Base-by-base conservation (phyloP, 2,888 invertebrate genomes). In the Papilio protenor region DNA sequence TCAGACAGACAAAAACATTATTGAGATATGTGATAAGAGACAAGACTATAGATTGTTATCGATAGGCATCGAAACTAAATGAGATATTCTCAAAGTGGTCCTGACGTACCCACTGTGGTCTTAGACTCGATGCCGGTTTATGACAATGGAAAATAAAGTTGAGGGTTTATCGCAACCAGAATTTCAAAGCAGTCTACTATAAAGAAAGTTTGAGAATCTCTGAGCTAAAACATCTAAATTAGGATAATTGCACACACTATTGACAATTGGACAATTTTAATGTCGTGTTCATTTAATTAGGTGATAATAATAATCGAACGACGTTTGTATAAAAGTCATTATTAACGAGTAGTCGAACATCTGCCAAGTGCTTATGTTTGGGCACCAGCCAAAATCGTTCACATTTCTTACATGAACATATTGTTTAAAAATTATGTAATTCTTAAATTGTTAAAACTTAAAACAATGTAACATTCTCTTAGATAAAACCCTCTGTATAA, bases 281-380 rank as follows among this genome's bases (percentile, higher is more conserved):
- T 76, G 64, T 79, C 73, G 61, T 70, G 12, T 71, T 61, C 81
- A 82, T 84, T 85, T 85, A 86, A 86, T 86, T 84, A 85, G 85
- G 82, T 40, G 40, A 40, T 82, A 82, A 85, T 85, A 85, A 86
- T 84, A 83, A 82, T 80, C 81, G 79, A 76, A 81, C 81, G 77
- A 77, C 80, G 82, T 80, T 83, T 79, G 82, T 84, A 82, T 85
- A 71, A 76, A 85, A 83, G 85, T 86, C 87, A 85, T 87, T 83
- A 86, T 87, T 86, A 87, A 86, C 84, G 79, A 80, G 81, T 79
- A 81, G 83, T 83, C 84, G 84, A 80, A 80, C 83, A 80, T 83
- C 85, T 89, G 89, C 87, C 88, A 87, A 87, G 87, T 87, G 81
- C 87, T 86, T 80, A 80, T 82, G 88, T 88, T 90, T 90, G 91